phyloP scores from a whole-genome alignment of 2,888 invertebrate species.

The Choreutis nemorana region DNA sequence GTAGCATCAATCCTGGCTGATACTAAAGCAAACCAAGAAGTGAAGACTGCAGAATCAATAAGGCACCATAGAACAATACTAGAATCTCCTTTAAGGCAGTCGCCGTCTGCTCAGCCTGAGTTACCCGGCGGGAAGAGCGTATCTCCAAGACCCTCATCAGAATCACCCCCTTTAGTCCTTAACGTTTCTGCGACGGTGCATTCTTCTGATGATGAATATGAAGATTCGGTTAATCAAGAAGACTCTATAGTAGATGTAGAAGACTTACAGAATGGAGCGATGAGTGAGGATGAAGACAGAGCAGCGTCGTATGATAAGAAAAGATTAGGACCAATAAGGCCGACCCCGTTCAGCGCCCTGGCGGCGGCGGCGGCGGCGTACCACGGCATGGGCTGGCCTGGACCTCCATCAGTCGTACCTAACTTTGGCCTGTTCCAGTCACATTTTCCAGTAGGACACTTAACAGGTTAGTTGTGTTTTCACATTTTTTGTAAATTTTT shows the following conservation, averaged over 20 bases:
- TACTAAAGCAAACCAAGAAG: constrained; percentile 69
- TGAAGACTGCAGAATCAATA: constrained; percentile 53
- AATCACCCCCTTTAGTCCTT: constrained; percentile 53
- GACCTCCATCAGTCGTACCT: constrained; percentile 63
- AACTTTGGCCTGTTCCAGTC: constrained; percentile 74
- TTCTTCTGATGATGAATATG: constrained; percentile 70
- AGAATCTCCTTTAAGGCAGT: constrained; percentile 53
- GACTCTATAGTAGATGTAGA: constrained; percentile 82
- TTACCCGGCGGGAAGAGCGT: constrained; percentile 47
- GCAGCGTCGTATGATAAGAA: constrained; percentile 34
- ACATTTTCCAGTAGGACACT: constrained; percentile 61
- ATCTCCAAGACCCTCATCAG: constrained; percentile 45
- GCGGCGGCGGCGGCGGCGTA: constrained; percentile 77
- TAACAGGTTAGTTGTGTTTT: constrained; percentile 51
- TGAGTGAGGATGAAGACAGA: constrained; percentile 56
- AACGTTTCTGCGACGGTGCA: constrained; percentile 57
- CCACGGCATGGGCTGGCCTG: constrained; percentile 69
- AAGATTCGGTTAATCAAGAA: constrained; percentile 74
- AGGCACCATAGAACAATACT: constrained; percentile 61
- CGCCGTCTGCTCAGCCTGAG: constrained; percentile 52
- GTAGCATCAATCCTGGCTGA: constrained; percentile 89
- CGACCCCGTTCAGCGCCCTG: constrained; percentile 78
- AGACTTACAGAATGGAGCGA: constrained; percentile 70
- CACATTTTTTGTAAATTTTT: too few species aligned
- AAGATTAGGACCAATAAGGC: constrained; percentile 71